Percentiles rank a stretch among this genome's conserved stretches.
These are phyloP conservation scores for Stenichneumon culpator DNA, from an alignment of 2,888 invertebrate species.

Conservation along the genomic window DNA sequence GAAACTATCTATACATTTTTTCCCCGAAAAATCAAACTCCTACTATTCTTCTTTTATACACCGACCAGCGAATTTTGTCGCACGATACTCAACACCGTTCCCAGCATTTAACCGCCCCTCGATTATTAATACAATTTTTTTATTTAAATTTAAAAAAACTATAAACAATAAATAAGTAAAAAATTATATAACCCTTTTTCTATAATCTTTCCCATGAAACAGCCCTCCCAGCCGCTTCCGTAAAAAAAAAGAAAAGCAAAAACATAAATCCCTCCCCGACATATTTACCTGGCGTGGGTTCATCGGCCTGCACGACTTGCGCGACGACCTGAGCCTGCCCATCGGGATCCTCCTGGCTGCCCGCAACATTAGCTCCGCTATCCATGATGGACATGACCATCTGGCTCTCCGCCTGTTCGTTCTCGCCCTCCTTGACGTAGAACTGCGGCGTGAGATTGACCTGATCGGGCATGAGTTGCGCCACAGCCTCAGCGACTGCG, in stretches of 20 bases:
- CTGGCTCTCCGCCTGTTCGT: conserved; percentile 78
- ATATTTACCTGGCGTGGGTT: conserved; percentile 91
- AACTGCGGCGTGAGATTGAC: conserved; percentile 83
- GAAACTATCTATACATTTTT: no score
- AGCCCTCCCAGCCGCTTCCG: not conserved
- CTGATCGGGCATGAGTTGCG: conserved; percentile 87
- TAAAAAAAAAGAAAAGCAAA: conserved; percentile 13
- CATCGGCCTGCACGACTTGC: conserved; percentile 94
- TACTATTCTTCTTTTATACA: no score
- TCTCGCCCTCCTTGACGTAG: conserved; percentile 84
- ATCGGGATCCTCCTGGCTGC: conserved; percentile 83
- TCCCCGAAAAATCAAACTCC: no score
- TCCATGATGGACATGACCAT: conserved; percentile 86
- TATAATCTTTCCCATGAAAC: not conserved
- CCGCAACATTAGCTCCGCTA: conserved; percentile 79
- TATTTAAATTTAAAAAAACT: no score
- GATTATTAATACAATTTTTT: no score
- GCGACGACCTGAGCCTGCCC: conserved; percentile 92
- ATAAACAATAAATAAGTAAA: no score
- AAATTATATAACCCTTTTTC: no score
- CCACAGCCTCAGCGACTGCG: conserved; percentile 85
- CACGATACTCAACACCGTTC: no score
- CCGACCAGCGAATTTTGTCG: no score
- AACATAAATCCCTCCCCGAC: conserved; percentile 2
- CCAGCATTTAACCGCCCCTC: no score